These are phyloP conservation scores for Pharmacophagus antenor DNA, from an alignment of 2,888 invertebrate genomes.

Conservation along the genomic window DNA sequence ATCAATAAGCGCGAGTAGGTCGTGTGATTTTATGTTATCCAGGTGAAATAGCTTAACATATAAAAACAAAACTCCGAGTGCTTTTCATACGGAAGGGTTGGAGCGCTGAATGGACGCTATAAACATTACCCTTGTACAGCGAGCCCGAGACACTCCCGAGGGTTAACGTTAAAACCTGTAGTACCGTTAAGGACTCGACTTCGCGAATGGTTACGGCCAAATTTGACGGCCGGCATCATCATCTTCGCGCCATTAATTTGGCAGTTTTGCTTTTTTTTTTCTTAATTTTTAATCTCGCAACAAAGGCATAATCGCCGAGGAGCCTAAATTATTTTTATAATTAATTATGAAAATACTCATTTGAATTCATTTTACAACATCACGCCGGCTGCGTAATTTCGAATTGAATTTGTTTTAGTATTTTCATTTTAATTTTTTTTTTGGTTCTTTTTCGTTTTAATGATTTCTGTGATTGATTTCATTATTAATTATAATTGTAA, in stretches of 20 bases:
- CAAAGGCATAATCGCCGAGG: background rate
- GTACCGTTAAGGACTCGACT: slow-evolving; percentile 33
- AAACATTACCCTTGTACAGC: slow-evolving; percentile 42
- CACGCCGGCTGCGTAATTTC: too few relatives aligned
- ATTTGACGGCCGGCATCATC: slow-evolving; percentile 36
- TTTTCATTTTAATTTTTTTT: too few relatives aligned
- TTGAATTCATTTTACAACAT: too few relatives aligned
- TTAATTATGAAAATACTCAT: background rate
- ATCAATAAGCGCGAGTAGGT: too few relatives aligned
- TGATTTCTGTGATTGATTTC: too few relatives aligned
- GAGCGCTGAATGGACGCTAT: slow-evolving; percentile 41
- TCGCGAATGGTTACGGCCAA: slow-evolving; percentile 29
- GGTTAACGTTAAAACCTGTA: slow-evolving; percentile 32
- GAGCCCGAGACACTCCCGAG: slow-evolving; percentile 36
- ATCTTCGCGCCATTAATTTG: slow-evolving; percentile 35
- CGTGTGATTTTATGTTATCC: slow-evolving; percentile 18
- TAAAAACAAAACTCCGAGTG: slow-evolving; percentile 33
- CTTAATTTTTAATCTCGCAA: background rate
- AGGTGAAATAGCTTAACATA: slow-evolving; percentile 23
- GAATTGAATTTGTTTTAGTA: too few relatives aligned
- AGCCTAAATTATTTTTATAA: background rate
- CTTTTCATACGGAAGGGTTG: slow-evolving; percentile 39
- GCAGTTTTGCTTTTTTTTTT: slow-evolving; percentile 14
- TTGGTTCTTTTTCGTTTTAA: too few relatives aligned
- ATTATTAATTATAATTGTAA: too few relatives aligned